Conservation (phyloP, 2,797 vertebrate species). For the Chaetophractus vellerosus region DNA sequence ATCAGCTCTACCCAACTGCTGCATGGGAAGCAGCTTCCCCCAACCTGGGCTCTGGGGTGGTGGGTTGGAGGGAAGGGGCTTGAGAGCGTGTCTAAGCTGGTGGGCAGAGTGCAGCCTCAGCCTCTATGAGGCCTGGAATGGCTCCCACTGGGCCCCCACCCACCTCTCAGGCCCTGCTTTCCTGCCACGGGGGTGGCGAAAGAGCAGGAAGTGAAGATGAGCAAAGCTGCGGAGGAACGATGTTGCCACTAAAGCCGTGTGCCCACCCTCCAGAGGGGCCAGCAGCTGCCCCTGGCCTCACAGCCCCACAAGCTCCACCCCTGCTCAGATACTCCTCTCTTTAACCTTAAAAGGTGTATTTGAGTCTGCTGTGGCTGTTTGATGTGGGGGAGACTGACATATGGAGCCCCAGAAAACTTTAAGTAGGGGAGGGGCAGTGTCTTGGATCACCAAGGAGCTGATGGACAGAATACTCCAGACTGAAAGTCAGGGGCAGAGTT, state of each 20-base stretch:
- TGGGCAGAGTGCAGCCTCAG: rapidly evolving
- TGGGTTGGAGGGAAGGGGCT: neutral
- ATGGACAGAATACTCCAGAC: neutral
- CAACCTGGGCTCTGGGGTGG: neutral
- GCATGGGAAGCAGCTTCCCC: neutral
- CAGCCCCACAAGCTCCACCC: neutral
- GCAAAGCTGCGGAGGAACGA: neutral
- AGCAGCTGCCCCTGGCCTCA: neutral
- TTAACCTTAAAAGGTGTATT: conserved; percentile 66
- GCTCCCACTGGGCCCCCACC: neutral
- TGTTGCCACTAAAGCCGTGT: neutral
- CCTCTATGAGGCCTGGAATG: neutral
- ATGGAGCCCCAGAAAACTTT: neutral
- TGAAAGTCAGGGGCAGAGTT: neutral
- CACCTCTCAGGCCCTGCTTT: neutral
- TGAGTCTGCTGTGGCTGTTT: neutral
- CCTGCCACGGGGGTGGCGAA: neutral
- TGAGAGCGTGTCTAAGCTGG: neutral
- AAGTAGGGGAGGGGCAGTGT: neutral
- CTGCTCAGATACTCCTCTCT: neutral
- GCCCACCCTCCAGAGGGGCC: rapidly evolving
- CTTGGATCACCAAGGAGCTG: neutral
- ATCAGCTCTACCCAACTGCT: neutral
- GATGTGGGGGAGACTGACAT: neutral
- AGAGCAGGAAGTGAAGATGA: conserved; percentile 64